Conservation (phyloP, 1,140 invertebrate genomes). For the Cydia fagiglandana region DNA sequence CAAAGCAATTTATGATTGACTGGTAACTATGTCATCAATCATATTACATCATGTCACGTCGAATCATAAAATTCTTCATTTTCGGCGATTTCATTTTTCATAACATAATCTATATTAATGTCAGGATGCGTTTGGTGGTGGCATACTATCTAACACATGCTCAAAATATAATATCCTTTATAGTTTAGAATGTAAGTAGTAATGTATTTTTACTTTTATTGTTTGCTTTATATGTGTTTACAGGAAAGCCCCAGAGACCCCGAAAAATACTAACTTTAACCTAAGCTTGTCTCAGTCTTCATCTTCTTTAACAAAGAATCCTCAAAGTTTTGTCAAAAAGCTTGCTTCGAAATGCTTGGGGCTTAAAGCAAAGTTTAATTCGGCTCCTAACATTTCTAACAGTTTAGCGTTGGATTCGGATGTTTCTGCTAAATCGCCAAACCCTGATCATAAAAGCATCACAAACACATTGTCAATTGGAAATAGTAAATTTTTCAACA, state of each 20-base stretch:
- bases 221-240: slow-evolving; percentile 73
- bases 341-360: slow-evolving; percentile 79
- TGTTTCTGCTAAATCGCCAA: slow-evolving; percentile 63
- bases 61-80: neutral
- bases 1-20: slow-evolving; percentile 19
- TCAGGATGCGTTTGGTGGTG: neutral
- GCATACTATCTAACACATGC: slow-evolving; percentile 13
- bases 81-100: neutral
- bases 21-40: neutral
- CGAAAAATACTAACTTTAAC: slow-evolving; percentile 69
- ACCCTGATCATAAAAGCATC: slow-evolving; percentile 53
- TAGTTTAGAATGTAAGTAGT: neutral
- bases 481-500: slow-evolving; percentile 75
- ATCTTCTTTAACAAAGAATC: slow-evolving; percentile 69
- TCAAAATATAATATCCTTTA: neutral
- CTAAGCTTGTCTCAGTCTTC: slow-evolving; percentile 71
- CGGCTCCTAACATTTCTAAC: slow-evolving; percentile 76
- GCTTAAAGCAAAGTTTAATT: slow-evolving; percentile 73
- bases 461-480: slow-evolving; percentile 67
- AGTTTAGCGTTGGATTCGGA: slow-evolving; percentile 56
- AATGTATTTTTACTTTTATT: slow-evolving; percentile 52
- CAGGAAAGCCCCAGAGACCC: slow-evolving; percentile 74
- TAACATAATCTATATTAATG: no score
- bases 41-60: neutral
- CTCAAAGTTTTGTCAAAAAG: slow-evolving; percentile 76